These are phyloP conservation scores for Isurus oxyrinchus DNA, from an alignment of 2,113 vertebrate genomes.

Conservation along the genomic window DNA sequence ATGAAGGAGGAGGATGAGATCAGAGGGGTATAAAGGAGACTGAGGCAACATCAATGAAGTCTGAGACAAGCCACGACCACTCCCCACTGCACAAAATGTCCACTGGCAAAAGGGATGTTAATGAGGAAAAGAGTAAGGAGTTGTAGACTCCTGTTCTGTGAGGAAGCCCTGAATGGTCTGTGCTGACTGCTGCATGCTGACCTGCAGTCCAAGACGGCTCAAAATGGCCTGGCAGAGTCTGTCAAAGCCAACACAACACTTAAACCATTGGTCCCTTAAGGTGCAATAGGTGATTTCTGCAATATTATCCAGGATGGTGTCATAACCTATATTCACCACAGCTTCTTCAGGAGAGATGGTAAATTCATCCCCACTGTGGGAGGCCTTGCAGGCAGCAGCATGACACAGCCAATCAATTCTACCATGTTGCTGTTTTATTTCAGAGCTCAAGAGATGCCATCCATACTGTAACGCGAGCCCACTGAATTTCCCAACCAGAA, in stretches of 20 bases:
- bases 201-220: neutral
- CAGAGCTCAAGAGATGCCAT: neutral
- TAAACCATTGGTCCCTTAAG: neutral
- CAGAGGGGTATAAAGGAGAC: neutral
- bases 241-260: neutral
- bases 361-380: neutral
- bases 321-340: neutral
- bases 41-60: neutral
- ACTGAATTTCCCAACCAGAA: neutral
- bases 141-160: neutral
- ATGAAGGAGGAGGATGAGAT: neutral
- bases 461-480: neutral
- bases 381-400: neutral
- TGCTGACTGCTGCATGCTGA: neutral
- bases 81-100: neutral
- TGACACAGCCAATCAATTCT: neutral
- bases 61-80: neutral
- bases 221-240: neutral
- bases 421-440: neutral
- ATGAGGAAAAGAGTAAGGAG: neutral
- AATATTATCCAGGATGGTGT: too few species aligned
- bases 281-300: neutral
- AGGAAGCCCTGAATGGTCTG: too few species aligned
- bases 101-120: neutral
- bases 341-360: too few species aligned